Evolutionary conservation across 1,140 invertebrate species (phyloP).

Genomic region (Chelonus insularis): DNA sequence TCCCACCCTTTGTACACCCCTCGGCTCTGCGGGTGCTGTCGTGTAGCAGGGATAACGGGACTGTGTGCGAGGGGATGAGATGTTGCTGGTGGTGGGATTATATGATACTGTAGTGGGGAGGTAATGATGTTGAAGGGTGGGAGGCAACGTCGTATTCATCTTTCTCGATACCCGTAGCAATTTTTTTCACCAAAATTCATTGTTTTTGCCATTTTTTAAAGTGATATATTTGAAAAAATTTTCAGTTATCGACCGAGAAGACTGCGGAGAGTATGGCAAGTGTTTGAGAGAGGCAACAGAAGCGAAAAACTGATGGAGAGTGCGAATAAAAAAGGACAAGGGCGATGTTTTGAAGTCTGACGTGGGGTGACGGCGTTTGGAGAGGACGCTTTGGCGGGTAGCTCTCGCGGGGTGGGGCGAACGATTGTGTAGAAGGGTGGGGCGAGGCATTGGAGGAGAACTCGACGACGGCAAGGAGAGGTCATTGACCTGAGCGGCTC

Average conservation of each 20-base stretch:
- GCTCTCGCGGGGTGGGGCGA: not conserved
- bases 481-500: slow-evolving; percentile 59
- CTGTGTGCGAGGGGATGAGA: not conserved
- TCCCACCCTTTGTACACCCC: slow-evolving; percentile 8
- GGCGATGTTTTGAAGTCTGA: not conserved
- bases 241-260: no score
- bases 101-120: not conserved
- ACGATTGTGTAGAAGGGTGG: slow-evolving; percentile 37
- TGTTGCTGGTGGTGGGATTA: not conserved
- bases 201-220: not conserved
- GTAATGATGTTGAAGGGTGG: slow-evolving; percentile 4
- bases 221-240: not conserved
- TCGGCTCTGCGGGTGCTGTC: not conserved
- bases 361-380: not conserved
- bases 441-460: slow-evolving; percentile 36
- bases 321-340: no score
- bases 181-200: not conserved
- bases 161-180: not conserved
- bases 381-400: slow-evolving; percentile 8
- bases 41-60: slow-evolving; percentile 3
- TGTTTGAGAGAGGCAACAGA: no score
- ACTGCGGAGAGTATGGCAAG: no score
- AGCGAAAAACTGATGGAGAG: no score
- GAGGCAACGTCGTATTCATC: slow-evolving; percentile 1
- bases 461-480: slow-evolving; percentile 54